Evolutionary conservation across 1,140 invertebrate species (phyloP).

Genomic region (Rhagoletis pomonella): DNA sequence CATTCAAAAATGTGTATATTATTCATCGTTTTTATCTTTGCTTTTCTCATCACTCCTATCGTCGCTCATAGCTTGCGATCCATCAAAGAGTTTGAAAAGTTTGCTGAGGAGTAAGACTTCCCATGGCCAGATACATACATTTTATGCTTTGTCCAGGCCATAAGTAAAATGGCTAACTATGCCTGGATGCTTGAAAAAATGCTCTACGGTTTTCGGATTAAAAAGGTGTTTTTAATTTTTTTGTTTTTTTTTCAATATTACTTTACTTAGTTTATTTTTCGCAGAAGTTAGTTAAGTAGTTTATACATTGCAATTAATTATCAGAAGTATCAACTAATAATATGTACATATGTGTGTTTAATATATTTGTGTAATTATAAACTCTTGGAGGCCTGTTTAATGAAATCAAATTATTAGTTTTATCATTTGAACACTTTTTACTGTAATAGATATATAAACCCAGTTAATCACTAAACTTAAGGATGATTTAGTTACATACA

Average conservation of each 20-base stretch:
- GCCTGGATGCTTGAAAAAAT: no score
- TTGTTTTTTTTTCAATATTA: not conserved
- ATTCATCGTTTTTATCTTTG: no score
- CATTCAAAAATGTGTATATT: no score
- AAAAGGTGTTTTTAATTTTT: no score
- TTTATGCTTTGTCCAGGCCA: no score
- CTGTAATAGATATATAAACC: not conserved
- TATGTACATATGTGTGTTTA: not conserved
- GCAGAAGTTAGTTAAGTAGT: conserved; percentile 36
- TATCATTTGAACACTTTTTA: conserved; percentile 22
- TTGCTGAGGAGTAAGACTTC: no score
- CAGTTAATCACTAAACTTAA: not conserved
- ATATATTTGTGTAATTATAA: not conserved
- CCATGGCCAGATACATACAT: no score
- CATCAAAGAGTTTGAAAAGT: no score
- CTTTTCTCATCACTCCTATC: no score
- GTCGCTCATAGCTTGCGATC: no score
- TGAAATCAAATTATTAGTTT: conserved; percentile 7
- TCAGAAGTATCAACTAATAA: not conserved
- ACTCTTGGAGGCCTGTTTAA: conserved; percentile 23
- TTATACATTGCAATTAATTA: conserved; percentile 35
- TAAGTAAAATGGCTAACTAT: no score
- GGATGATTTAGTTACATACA: not conserved
- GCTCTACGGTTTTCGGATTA: no score
- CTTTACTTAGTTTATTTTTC: conserved; percentile 10